A percentile compares a stretch with the other conserved stretches of the same genome.
phyloP scores from a whole-genome alignment of 2,797 vertebrate genomes.

The Geotrypetes seraphini region DNA sequence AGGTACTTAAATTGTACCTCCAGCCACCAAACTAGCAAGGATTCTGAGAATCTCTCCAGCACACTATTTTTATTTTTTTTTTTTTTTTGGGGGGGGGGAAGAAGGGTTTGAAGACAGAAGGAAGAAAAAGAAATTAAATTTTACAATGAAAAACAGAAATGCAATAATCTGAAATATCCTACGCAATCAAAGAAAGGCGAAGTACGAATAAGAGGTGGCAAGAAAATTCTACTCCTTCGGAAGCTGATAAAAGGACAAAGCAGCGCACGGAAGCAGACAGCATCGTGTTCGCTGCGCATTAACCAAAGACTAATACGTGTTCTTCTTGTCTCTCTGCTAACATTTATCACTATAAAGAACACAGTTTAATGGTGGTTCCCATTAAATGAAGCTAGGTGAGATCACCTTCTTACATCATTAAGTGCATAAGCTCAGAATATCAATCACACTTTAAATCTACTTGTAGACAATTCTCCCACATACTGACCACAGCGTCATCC shows the following conservation, averaged over 20 bases:
- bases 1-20: no score
- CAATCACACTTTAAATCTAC: not conserved
- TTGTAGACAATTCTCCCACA: not conserved
- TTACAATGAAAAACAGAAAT: not conserved
- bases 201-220: not conserved
- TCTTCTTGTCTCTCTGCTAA: no score
- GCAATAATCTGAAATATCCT: constrained; percentile 1
- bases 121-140: no score
- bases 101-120: no score
- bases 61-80: no score
- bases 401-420: not conserved
- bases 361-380: not conserved
- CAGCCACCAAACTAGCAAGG: no score
- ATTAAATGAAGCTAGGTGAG: not conserved
- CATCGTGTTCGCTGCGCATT: no score
- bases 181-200: no score
- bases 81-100: no score
- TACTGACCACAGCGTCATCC: not conserved
- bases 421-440: not conserved
- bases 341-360: no score
- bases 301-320: no score
- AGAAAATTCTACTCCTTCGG: not conserved
- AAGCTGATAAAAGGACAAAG: not conserved
- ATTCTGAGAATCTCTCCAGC: no score
- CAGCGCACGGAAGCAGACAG: not conserved